Conservation (phyloP, 2,888 invertebrate genomes). For the Drepanosiphum platanoidis region DNA sequence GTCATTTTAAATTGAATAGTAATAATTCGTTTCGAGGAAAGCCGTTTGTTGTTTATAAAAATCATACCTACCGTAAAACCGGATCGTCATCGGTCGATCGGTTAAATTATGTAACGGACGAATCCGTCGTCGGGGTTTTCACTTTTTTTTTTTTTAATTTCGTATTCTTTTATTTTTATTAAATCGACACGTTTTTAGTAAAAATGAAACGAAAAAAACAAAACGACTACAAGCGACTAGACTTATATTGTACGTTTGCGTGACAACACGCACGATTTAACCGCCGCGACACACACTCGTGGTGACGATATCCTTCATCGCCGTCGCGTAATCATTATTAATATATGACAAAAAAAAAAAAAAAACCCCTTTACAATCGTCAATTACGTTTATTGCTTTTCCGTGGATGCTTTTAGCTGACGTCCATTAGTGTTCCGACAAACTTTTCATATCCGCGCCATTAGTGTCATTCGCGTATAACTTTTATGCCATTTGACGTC, state of each 20-base stretch:
- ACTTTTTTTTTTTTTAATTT: background rate
- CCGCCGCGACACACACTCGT: constrained; percentile 32
- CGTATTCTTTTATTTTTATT: background rate
- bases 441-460: constrained; percentile 59
- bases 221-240: background rate
- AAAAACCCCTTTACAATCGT: constrained; percentile 55
- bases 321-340: constrained; percentile 28
- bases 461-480: constrained; percentile 51
- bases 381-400: constrained; percentile 61
- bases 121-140: background rate
- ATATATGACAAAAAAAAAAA: constrained; percentile 8
- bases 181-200: constrained; percentile 21
- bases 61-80: too few species aligned
- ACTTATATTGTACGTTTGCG: constrained; percentile 26
- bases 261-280: constrained; percentile 50
- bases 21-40: background rate
- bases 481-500: constrained; percentile 53
- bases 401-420: constrained; percentile 57
- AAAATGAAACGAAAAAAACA: background rate
- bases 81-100: background rate
- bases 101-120: background rate
- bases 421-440: constrained; percentile 55
- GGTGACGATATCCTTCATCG: background rate
- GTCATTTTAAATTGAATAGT: too few species aligned
- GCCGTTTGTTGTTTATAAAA: too few species aligned